Evolutionary conservation across 2,888 invertebrate species (phyloP), one percentile per base, ranked within the genome.

Genomic region (Pocota personata): DNA sequence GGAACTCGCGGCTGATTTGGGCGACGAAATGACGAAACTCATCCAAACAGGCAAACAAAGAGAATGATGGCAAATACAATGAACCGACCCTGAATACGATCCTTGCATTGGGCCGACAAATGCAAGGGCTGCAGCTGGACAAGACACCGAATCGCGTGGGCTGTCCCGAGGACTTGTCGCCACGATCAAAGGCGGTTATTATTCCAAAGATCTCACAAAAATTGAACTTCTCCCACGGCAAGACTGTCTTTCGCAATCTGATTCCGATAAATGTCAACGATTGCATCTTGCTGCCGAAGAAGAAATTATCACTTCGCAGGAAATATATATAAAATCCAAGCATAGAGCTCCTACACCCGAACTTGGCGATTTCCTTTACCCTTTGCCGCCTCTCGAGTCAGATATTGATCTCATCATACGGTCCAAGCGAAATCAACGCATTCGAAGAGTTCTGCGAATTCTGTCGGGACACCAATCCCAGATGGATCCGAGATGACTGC

Each of bases 241-340:
- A 82, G n/a, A 35, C 79, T 3, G 84, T 91, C 1, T 92, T 89
- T 71, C 90, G 88, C 24, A 88, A 91, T 82, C 88, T 92, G 21
- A 87, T 90, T 40, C 87, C 91, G 19, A 87, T 90, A 2, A 90
- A 90, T 83, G 91, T 91, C 0, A 91, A 91, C 50, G 91, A 91
- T 50, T 89, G 89, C 0, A 35, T 89, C 2, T 19, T 90, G 30
- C 27, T 87, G 16, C 87, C 88, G 2, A 78, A 87, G 1, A 89
- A 88, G 21, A 16, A 62, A 10, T 48, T 55, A 30, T 88, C 87
- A 6, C 50, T 88, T 16, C 79, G 82, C 1, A 88, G 79, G 6
- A 87, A 88, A n/a, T n/a, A 55, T 84, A 82, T 46, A 71, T 48
- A 14, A 83, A 67, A n/a, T 62, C 72, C 8, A 37, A 55, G 55